A percentile compares a stretch with the other conserved stretches of the same genome.
phyloP scores from a whole-genome alignment of 2,888 invertebrate species.

The Acronicta leporina region DNA sequence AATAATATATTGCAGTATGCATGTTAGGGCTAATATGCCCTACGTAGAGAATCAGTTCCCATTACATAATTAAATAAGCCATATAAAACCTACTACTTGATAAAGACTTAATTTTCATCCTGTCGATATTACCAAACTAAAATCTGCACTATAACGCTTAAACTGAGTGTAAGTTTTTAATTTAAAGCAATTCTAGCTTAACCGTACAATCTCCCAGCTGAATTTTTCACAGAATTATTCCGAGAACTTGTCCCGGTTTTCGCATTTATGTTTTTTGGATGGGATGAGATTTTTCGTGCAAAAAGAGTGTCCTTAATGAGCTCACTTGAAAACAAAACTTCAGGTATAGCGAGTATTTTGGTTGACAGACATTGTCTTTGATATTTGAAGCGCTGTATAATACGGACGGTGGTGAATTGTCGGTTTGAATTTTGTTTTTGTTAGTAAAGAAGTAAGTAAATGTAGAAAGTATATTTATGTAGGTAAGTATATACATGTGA shows the following conservation, averaged over 20 bases:
- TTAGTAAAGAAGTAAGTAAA: too few species aligned
- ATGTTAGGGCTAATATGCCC: too few species aligned
- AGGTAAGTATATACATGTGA: neutral
- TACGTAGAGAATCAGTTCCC: too few species aligned
- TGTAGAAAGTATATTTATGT: constrained; percentile 7
- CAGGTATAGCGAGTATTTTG: constrained; percentile 58
- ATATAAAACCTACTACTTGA: too few species aligned
- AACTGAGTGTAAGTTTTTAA: neutral
- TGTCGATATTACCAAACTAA: too few species aligned
- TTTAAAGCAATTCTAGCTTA: neutral
- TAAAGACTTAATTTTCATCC: too few species aligned
- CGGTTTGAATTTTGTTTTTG: constrained; percentile 30
- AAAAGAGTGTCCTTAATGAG: constrained; percentile 68
- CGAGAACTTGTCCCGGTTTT: constrained; percentile 40
- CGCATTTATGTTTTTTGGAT: constrained; percentile 28
- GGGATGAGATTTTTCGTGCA: constrained; percentile 45
- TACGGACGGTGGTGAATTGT: constrained; percentile 27
- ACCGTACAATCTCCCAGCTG: neutral
- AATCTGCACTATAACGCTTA: neutral
- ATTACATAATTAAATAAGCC: too few species aligned
- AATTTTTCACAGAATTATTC: constrained; percentile 21
- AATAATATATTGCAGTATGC: too few species aligned
- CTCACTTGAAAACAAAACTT: constrained; percentile 69
- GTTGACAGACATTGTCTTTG: constrained; percentile 61
- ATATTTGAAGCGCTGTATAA: constrained; percentile 60